Base-by-base conservation (phyloP, 2,113 vertebrate species). In the Oostethus manadensis region DNA sequence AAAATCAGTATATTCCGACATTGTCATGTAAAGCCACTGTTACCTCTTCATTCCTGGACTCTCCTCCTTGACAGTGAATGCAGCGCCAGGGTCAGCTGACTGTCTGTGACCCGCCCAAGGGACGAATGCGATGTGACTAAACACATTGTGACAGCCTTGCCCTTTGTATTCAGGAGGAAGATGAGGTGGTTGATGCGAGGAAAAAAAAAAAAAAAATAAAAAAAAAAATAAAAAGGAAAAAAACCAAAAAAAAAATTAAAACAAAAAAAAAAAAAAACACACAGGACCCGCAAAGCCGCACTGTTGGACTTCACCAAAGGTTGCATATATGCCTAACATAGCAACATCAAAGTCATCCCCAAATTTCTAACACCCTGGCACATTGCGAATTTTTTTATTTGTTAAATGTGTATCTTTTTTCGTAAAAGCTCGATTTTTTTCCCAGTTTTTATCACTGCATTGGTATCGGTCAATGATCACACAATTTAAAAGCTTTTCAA, bases 71-170 rank as follows among this genome's bases (percentile, higher is more conserved):
- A 77, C 76, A 83, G 72, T 77, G 81, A 84, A 79, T 83, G 79
- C 78, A 84, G 69, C 74, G 70, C 50, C 23, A 51, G 69, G 80
- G 76, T 81, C 73, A 81, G 66, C 29, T 80, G 79, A 80, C 78
- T 43, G 73, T 66, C 72, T 60, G 1, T 60, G 82, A 38, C 35
- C 84, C 77, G 68, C 16, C 33, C 71, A 79, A 46, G 75, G 58
- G 82, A 83, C 78, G 77, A 69, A 63, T 20, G 60, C 67, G 58
- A 64, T 78, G 74, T 74, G 64, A 82, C 75, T 86, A 84, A 87
- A 74, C 38, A 75, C 64, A 57, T 80, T 82, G 73, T 84, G 85
- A 87, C 85, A 86, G 77, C 69, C 70, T 76, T 86, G 84, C 71
- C 82, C 82, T 86, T 83, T 84, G 73, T 73, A 76, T 73, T 83